Evolutionary conservation across 2,888 invertebrate species (phyloP).

Genomic region (Temnothorax ravouxi): DNA sequence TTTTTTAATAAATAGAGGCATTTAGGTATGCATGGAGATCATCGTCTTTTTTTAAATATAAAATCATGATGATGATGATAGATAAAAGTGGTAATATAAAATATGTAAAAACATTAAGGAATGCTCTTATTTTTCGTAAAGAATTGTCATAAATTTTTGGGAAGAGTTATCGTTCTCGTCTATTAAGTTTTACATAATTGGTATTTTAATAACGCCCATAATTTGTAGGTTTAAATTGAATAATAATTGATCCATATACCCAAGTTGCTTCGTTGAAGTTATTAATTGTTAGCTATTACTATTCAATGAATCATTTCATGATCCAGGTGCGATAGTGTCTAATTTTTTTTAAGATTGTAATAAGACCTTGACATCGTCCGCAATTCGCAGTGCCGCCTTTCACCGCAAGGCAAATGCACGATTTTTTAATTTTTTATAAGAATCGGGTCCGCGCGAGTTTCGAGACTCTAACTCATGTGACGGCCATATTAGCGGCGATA

Average conservation of each 20-base stretch:
- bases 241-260: conserved; percentile 12
- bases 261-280: not conserved
- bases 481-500: conserved; percentile 73
- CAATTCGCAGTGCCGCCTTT: conserved; percentile 24
- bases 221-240: conserved; percentile 14
- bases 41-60: not conserved
- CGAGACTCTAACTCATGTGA: conserved; percentile 23
- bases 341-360: conserved; percentile 22
- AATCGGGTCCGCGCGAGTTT: not conserved
- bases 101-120: not conserved
- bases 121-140: not conserved
- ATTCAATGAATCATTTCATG: conserved; percentile 31
- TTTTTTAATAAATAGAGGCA: not conserved
- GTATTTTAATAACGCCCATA: not conserved
- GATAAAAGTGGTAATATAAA: not conserved
- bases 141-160: not conserved
- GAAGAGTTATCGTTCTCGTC: not conserved
- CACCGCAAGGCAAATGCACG: conserved; percentile 8
- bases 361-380: conserved; percentile 32
- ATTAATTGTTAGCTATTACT: not conserved
- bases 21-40: not conserved
- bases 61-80: not conserved
- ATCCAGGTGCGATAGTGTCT: conserved; percentile 13
- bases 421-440: conserved; percentile 19
- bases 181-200: not conserved